Base-by-base conservation (phyloP, 2,888 invertebrate genomes). In the Cremastinae sp. region DNA sequence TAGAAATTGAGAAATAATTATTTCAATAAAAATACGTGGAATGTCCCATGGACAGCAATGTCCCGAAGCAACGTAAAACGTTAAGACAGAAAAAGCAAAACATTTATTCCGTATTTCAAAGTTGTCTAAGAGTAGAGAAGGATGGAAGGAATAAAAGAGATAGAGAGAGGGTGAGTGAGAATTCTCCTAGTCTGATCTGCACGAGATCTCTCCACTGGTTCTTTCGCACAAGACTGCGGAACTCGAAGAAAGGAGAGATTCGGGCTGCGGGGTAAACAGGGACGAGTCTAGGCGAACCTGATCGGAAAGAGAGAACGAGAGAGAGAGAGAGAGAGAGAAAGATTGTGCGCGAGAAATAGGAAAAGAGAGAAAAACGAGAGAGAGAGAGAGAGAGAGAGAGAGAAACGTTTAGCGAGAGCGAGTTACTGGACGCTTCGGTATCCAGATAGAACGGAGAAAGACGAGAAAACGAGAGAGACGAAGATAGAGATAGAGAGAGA, bases 261-360 rank as follows among this genome's bases (percentile, higher is more conserved):
- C 20, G n/a, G n/a, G 49, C 18, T 49, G 12, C 9, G 4, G 14
- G 61, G n/a, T 43, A 12, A 12, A 28, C 28, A 5, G 28, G 28
- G 28, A 28, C 28, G 28, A 2, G 28, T 28, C 2, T 28, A 28
- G 28, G 28, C 28, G 28, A 55, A 51, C 16, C 55, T 49, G 39
- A 66, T 68, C 61, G 59, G 71, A 28, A 47, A 55, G 49, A 28
- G 41, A 69, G 56, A 64, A 70, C 62, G 66, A 58, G 58, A 22
- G 56, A 39, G 62, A 61, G 66, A 65, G 16, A 49, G 41, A 70
- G 56, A 37, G 58, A 39, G 28, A 55, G 55, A 28, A 2, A 5
- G 28, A 28, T 28, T 28, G 5, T 28, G 5, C 5, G 28, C 2
- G 2, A 5, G 5, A 28, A 5, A 28, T 28, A 5, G 5, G 28